Percentiles rank a stretch among this genome's conserved stretches.
Conservation (phyloP, 1,140 invertebrate species). For the Trichonephila clavipes region DNA sequence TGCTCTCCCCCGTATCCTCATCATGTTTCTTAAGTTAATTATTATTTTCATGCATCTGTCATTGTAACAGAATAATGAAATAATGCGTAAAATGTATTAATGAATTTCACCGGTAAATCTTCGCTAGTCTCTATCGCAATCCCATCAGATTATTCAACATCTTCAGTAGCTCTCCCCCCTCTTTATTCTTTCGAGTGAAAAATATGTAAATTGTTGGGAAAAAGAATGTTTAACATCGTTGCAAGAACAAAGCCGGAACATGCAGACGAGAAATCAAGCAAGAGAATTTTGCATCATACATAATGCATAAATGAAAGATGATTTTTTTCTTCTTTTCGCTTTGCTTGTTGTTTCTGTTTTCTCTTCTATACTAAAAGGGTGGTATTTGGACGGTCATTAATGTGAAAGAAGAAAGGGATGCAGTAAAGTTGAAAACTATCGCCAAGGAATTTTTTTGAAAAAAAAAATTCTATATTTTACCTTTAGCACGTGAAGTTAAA, state of each 20-base stretch:
- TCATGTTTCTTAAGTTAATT: not conserved
- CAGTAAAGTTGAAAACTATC: constrained; percentile 10
- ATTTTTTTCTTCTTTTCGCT: not conserved
- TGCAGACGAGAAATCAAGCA: not conserved
- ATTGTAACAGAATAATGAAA: not conserved
- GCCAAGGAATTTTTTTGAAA: not conserved
- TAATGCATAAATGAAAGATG: constrained; percentile 22
- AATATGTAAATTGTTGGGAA: constrained; percentile 41
- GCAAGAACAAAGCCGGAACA: constrained; percentile 9
- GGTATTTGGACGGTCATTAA: not conserved
- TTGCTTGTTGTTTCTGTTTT: not conserved
- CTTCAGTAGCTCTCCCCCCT: not conserved
- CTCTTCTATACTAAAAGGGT: not conserved
- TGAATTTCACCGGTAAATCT: constrained; percentile 28
- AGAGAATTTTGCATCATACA: not conserved
- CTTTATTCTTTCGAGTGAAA: constrained; percentile 8
- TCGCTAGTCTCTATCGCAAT: constrained; percentile 7
- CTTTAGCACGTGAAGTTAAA: not conserved
- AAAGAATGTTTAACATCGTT: constrained; percentile 50
- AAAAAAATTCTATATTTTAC: not conserved
- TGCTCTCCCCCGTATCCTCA: not conserved
- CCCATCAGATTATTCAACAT: constrained; percentile 28
- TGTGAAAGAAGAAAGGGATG: not conserved
- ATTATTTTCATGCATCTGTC: constrained; percentile 8
- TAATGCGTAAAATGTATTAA: constrained; percentile 49